Evolutionary conservation across 1,140 invertebrate species (phyloP).

Genomic region (Hestina assimilis): DNA sequence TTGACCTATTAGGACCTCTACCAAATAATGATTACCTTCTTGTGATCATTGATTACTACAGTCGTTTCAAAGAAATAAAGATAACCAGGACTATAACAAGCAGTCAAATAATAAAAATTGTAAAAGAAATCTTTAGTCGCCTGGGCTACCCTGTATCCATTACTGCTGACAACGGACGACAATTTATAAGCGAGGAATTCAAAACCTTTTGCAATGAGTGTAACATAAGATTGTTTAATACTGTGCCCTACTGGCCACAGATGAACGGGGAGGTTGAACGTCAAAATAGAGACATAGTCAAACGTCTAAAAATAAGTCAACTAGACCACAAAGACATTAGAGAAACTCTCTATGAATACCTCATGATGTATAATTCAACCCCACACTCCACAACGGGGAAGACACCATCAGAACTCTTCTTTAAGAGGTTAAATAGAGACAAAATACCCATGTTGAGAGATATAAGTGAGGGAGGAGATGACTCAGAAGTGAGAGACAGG

Average conservation of each 20-base stretch:
- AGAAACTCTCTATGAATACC: too few relatives aligned
- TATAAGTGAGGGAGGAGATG: too few relatives aligned
- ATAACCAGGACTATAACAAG: background rate
- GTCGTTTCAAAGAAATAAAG: background rate
- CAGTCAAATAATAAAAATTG: background rate
- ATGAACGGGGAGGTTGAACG: background rate
- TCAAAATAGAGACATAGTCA: too few relatives aligned
- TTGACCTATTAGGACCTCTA: background rate
- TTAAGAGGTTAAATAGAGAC: too few relatives aligned
- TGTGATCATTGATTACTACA: background rate
- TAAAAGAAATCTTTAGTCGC: background rate
- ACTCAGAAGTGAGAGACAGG: too few relatives aligned
- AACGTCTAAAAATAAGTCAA: too few relatives aligned
- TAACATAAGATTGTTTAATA: background rate
- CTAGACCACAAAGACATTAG: too few relatives aligned
- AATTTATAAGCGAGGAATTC: background rate
- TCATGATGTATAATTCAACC: too few relatives aligned
- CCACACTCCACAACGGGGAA: too few relatives aligned
- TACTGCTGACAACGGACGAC: background rate
- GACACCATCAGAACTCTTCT: too few relatives aligned
- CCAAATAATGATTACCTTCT: background rate
- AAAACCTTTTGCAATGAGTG: background rate
- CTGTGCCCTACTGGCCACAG: background rate
- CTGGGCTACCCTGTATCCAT: background rate
- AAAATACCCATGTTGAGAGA: too few relatives aligned